Percentiles rank a stretch among this genome's conserved stretches.
Conservation (phyloP, 37 sponge, comb jelly and placozoan genomes). For the Halichondria panicea region DNA sequence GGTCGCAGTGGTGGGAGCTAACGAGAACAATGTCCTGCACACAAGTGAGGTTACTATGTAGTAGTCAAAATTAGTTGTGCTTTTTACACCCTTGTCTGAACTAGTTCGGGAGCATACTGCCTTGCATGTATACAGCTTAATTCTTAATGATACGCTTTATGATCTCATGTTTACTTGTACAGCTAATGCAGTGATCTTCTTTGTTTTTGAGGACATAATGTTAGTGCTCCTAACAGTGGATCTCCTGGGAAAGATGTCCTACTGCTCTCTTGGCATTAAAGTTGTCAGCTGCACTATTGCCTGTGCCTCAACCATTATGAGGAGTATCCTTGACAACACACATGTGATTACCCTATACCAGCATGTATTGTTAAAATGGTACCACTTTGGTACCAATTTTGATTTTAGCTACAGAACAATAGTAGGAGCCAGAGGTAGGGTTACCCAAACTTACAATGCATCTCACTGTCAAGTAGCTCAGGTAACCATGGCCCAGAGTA, state of each 20-base stretch:
- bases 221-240: conserved; percentile 28
- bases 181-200: conserved; percentile 56
- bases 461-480: too few relatives aligned
- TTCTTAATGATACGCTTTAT: too few relatives aligned
- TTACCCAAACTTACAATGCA: too few relatives aligned
- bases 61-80: not conserved
- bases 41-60: not conserved
- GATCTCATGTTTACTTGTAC: not conserved
- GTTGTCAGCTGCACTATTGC: not conserved
- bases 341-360: not conserved
- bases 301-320: not conserved
- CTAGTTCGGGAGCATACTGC: not conserved
- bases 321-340: conserved; percentile 31
- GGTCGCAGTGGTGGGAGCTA: conserved; percentile 66
- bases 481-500: too few relatives aligned
- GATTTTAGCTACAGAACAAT: too few relatives aligned
- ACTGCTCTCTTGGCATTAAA: not conserved
- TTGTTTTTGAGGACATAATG: conserved; percentile 34
- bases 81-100: not conserved
- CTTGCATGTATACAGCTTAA: not conserved
- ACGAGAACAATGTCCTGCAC: conserved; percentile 61
- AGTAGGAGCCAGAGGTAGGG: too few relatives aligned
- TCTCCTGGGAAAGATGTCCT: not conserved
- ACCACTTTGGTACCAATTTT: too few relatives aligned
- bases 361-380: not conserved